Evolutionary conservation across 2,888 invertebrate genomes (phyloP).

Genomic region (Dusona sp.): DNA sequence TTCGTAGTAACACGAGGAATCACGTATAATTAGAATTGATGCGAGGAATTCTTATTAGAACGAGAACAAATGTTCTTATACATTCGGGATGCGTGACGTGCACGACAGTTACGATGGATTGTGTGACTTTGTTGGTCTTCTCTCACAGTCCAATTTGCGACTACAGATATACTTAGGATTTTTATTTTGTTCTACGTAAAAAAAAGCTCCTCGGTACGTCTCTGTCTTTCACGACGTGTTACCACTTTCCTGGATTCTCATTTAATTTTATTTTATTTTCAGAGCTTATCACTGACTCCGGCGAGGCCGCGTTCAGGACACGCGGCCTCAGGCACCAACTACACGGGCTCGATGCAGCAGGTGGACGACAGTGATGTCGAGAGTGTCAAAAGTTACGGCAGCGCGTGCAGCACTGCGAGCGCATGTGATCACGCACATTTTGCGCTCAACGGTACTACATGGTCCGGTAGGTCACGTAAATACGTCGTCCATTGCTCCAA

Average conservation of each 20-base stretch:
- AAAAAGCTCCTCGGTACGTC: conserved; percentile 27
- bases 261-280: conserved; percentile 54
- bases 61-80: conserved; percentile 2
- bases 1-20: conserved; percentile 1
- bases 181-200: neutral
- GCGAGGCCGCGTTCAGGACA: conserved; percentile 78
- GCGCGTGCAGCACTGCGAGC: conserved; percentile 90
- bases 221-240: neutral
- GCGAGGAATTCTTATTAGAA: conserved; percentile 18
- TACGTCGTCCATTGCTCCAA: conserved; percentile 95
- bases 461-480: conserved; percentile 86
- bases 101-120: conserved; percentile 37
- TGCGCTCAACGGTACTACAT: conserved; percentile 88
- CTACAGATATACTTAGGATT: neutral
- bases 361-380: conserved; percentile 88
- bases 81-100: conserved; percentile 35
- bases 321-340: conserved; percentile 75
- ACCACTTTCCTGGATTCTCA: conserved; percentile 44
- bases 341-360: conserved; percentile 84
- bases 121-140: conserved; percentile 60
- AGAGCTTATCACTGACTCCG: conserved; percentile 83
- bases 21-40: conserved; percentile 6
- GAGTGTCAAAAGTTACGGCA: conserved; percentile 92
- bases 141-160: neutral
- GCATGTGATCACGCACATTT: conserved; percentile 94